Base-by-base conservation (phyloP, 2,888 invertebrate genomes). In the Xiphydria camelus region DNA sequence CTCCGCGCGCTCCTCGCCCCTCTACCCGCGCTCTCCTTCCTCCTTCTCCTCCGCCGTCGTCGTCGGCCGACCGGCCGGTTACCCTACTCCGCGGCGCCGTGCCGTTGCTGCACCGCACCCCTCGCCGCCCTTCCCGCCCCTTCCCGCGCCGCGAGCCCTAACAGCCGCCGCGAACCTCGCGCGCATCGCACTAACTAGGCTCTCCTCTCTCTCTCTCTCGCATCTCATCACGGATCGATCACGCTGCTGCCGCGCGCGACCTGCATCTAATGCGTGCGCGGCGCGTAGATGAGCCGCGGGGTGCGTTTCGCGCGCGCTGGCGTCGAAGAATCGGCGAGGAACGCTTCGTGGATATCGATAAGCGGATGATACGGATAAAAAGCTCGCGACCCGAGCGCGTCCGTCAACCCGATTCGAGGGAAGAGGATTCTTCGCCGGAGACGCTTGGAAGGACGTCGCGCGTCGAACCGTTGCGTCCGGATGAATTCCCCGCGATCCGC, bases 1-100 rank as follows among this genome's bases (percentile, higher is more conserved):
- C n/a, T n/a, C n/a, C 49, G 53, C 58, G 48, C 51, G 29, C 54
- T 39, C 41, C 26, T 10, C 49, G 32, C 44, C 40, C 41, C 50
- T 29, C 9, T 5, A 35, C 41, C 41, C 45, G 39, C 23, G 21
- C 33, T 41, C 34, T 31, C 34, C 40, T 38, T 40, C 22, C 37
- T 47, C 37, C 23, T 20, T 31, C 47, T 40, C 32, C 43, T 36
- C 25, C 19, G 29, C 23, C 39, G 7, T 15, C 18, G 29, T 25
- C 23, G 7, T 36, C 14, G 18, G 17, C 29, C 14, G 10, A 42
- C 48, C 41, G 41, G 48, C 45, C 41, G 32, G 29, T 7, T 15
- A 12, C 29, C 29, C 29, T 29, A 29, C 29, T 32, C 29, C 41
- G 21, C 45, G 26, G 35, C 31, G 19, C 7, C 31, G 25, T 9